Conservation (phyloP, 2,113 vertebrate genomes). For the Sylvietta virens region DNA sequence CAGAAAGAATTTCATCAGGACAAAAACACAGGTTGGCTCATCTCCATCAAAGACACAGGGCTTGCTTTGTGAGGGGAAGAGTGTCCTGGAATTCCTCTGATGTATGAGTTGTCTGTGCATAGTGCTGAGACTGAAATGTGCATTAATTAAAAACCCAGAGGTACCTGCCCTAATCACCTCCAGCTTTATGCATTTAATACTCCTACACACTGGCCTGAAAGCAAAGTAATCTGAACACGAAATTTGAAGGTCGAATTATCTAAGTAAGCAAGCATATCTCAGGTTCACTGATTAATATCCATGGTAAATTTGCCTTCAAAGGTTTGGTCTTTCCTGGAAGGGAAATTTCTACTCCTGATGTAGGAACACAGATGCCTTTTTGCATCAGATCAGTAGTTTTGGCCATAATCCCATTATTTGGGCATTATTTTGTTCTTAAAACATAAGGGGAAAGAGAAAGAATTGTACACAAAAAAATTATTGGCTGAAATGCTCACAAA, state of each 20-base stretch:
- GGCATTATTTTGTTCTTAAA: neutral
- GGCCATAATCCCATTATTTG: neutral
- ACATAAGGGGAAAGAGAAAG: neutral
- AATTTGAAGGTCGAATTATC: neutral
- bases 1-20: slow-evolving; percentile 17
- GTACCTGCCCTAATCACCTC: neutral
- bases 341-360: neutral
- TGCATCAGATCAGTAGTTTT: neutral
- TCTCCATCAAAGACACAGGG: slow-evolving; percentile 8
- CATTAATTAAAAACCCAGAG: neutral
- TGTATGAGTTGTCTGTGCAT: neutral
- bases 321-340: neutral
- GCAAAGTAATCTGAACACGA: neutral
- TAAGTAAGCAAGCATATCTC: neutral
- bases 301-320: neutral
- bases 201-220: neutral
- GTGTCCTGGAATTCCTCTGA: neutral
- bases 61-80: neutral
- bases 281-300: neutral
- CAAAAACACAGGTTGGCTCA: neutral
- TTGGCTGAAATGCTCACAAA: neutral
- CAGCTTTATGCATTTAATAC: neutral
- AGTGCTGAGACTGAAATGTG: neutral
- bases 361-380: neutral
- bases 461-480: neutral